Evolutionary conservation across 2,888 invertebrate genomes (phyloP).

Genomic region (Cosmia pyralina): DNA sequence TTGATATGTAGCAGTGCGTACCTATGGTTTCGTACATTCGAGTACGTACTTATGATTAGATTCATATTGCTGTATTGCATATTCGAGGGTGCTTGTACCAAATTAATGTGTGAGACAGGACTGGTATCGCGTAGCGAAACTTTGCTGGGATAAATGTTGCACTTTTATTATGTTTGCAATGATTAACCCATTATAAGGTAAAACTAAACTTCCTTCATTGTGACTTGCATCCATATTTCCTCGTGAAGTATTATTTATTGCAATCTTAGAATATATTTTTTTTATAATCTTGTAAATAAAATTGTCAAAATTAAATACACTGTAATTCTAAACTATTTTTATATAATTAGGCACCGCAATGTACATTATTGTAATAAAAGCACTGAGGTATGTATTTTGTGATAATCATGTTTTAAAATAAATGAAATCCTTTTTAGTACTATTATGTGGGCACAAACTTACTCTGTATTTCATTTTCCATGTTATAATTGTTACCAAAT

Average conservation of each 20-base stretch:
- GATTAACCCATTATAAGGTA: not conserved
- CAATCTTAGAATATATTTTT: not conserved
- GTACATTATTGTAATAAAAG: constrained; percentile 8
- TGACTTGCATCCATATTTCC: too few relatives aligned
- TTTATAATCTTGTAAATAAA: not conserved
- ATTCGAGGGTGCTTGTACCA: not conserved
- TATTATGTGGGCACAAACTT: too few relatives aligned
- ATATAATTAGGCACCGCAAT: not conserved
- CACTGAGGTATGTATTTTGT: not conserved
- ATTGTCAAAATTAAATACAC: not conserved
- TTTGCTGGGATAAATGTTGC: not conserved
- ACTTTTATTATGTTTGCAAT: constrained; percentile 2
- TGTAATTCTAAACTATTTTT: not conserved
- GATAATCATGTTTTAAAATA: too few relatives aligned
- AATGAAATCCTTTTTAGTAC: too few relatives aligned
- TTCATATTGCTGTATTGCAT: not conserved
- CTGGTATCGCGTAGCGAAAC: not conserved
- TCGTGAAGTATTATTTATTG: too few relatives aligned
- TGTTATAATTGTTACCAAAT: constrained; percentile 43
- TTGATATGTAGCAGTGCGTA: too few relatives aligned
- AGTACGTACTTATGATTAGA: not conserved
- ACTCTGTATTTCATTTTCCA: not conserved
- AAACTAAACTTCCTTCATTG: constrained; percentile 3
- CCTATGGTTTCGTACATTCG: not conserved
- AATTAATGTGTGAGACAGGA: not conserved